Conservation (phyloP, 2,113 vertebrate species). For the Polypterus bichir region DNA sequence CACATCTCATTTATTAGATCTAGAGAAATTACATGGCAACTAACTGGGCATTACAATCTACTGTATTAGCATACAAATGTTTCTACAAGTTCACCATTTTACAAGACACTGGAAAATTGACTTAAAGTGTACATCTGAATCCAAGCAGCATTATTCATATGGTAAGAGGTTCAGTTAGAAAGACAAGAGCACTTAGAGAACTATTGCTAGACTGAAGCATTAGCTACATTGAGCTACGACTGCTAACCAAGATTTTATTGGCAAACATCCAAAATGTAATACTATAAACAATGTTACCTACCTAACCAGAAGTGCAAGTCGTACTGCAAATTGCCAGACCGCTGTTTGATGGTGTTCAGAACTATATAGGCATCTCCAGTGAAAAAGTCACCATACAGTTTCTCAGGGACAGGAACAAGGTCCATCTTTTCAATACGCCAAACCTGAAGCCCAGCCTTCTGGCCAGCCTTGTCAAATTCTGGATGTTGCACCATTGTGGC, state of each 20-base stretch:
- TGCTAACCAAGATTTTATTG: neutral
- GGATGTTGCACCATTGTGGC: conserved; percentile 79
- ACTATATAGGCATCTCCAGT: conserved; percentile 82
- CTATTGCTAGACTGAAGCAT: too few species aligned
- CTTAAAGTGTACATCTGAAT: too few species aligned
- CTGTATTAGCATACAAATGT: too few species aligned
- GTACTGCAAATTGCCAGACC: conserved; percentile 76
- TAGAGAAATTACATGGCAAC: too few species aligned
- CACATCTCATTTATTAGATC: too few species aligned
- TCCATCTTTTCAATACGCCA: conserved; percentile 94
- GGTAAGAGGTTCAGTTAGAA: too few species aligned
- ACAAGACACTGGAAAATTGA: too few species aligned
- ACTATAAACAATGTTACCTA: conserved; percentile 33
- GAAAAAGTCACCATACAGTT: conserved; percentile 85
- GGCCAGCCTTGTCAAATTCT: conserved; percentile 78
- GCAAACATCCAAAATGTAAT: neutral
- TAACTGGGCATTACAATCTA: too few species aligned
- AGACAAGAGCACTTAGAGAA: too few species aligned
- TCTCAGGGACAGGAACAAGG: conserved; percentile 78
- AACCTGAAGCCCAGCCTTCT: conserved; percentile 79
- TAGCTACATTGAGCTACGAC: neutral
- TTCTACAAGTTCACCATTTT: too few species aligned
- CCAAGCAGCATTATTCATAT: too few species aligned
- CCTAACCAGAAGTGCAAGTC: conserved; percentile 96
- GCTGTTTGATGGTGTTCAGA: conserved; percentile 82